Base-by-base conservation (phyloP, 2,113 vertebrate species). In the Puntigrus tetrazona region DNA sequence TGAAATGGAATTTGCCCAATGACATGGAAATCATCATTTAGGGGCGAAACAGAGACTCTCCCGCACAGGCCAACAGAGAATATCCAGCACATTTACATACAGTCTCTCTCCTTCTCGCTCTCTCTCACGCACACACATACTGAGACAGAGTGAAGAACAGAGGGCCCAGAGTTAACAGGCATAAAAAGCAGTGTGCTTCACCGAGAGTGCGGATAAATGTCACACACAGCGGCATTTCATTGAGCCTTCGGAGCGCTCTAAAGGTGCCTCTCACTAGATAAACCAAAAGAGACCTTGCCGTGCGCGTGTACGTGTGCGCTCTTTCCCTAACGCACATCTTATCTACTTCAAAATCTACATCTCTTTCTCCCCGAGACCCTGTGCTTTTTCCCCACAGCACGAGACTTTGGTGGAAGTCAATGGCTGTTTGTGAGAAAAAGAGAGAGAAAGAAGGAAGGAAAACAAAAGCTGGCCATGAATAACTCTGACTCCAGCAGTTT, bases 1-100 rank as follows among this genome's bases (percentile, higher is more conserved):
- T 36, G 76, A 88, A 87, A 87, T 86, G 67, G 72, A 88, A 85
- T 88, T 73, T 79, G 74, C 86, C 77, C 87, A 86, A 73, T 86
- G 78, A 85, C 87, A 81, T 83, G 83, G 88, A 85, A 85, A 82
- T 83, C 75, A 88, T 85, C 38, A 81, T 83, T 89, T 85, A 80
- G 52, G 59, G 73, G 80, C 50, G 80, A 89, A 83, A 87, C 38
- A 27, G 75, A 38, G 41, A 63, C 72, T 43, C 34, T 82, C 61
- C 38, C n/a, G n/a, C 50, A 78, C 36, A 31, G 36, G 31, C 38
- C 59, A 70, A 41, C 63, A 41, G 72, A 63, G 70, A 34, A 69
- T 57, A 29, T 38, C 78, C 61, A 29, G 18, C 7, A 59, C 70
- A 81, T 65, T 61, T 74, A 45, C 57, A 27, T 55, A 31, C 31